Base-by-base conservation (phyloP, 92 coral and sea anemone genomes). In the Zoanthus sociatus region DNA sequence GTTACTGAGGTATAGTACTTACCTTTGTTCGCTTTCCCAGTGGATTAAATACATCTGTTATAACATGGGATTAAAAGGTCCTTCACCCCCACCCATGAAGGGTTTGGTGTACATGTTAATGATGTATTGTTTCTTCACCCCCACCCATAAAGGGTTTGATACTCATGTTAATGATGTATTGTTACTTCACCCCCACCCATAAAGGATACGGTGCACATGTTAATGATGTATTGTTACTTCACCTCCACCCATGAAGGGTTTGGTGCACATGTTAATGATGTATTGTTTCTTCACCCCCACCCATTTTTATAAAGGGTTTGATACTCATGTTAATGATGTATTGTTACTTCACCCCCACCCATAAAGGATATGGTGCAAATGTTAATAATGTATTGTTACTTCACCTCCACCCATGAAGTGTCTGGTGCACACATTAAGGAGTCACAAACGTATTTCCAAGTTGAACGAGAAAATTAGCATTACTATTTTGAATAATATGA, bases 1-100 rank as follows among this genome's bases (percentile, higher is more conserved):
- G 83, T 82, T 48, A 86, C 84, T 66, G 91, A 87, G 98, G 98
- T 96, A 84, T n/a, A 48, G n/a, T 58, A 9, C 26, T 26, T 26
- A 26, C 14, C 16, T 58, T 13, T 13, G 66, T 4, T 4, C 66
- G 3, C 14, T 17, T 15, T 14, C 17, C 3, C 1, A 13, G 66
- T 1, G n/a, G 18, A 17, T 58, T 37, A 37, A 37, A 37, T 37
- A 37, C 42, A 2, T 37, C 42, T 37, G 42, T 58, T 17, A 15
- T 13, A 13, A 11, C 66, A 6, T 0, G 14, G 16, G 14, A 0
- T 17, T 9, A 13, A 15, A 20, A 16, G 30, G 30, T 63, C 3
- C 10, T 63, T 4, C n/a, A 11, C 0, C 8, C 69, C 69, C 1
- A 3, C 6, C 69, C 69, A 0, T 9, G 21, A 7, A 4, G 69